Evolutionary conservation across 1,140 invertebrate genomes (phyloP).

Genomic region (Drosophila parabipectinata): DNA sequence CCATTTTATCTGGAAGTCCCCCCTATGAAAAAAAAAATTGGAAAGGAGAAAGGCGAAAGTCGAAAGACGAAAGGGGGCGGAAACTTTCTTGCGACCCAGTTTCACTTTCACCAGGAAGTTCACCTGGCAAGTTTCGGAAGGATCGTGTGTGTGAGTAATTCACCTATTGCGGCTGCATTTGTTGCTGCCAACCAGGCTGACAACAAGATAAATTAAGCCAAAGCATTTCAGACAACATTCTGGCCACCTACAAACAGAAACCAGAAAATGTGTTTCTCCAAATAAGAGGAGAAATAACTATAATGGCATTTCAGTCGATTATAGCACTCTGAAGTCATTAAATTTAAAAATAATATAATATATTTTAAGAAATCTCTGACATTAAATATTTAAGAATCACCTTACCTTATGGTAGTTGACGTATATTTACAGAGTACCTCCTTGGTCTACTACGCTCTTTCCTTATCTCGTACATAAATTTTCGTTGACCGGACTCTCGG

Average conservation of each 20-base stretch:
- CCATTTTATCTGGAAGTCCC: slow-evolving; percentile 37
- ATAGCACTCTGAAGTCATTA: slow-evolving; percentile 21
- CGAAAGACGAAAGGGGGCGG: neutral
- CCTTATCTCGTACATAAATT: slow-evolving; percentile 20
- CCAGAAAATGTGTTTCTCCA: slow-evolving; percentile 32
- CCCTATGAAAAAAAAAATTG: slow-evolving; percentile 7
- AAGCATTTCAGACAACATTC: slow-evolving; percentile 37
- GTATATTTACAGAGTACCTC: neutral
- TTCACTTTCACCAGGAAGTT: slow-evolving; percentile 46
- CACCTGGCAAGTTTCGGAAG: slow-evolving; percentile 34
- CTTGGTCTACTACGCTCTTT: neutral
- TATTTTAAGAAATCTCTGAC: neutral
- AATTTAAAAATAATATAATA: neutral
- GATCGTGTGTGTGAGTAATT: slow-evolving; percentile 53
- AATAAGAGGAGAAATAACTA: neutral
- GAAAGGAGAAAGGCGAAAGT: slow-evolving; percentile 6
- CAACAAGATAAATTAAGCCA: slow-evolving; percentile 51
- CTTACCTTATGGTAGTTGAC: no score
- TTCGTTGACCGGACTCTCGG: slow-evolving; percentile 16
- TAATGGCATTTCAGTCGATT: slow-evolving; percentile 23
- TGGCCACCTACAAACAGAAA: slow-evolving; percentile 26
- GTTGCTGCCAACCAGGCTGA: slow-evolving; percentile 33
- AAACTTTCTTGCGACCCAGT: slow-evolving; percentile 51
- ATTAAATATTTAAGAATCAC: neutral
- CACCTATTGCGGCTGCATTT: slow-evolving; percentile 56